phyloP scores from a whole-genome alignment of 1,140 invertebrate species.

The Drosophila elegans region DNA sequence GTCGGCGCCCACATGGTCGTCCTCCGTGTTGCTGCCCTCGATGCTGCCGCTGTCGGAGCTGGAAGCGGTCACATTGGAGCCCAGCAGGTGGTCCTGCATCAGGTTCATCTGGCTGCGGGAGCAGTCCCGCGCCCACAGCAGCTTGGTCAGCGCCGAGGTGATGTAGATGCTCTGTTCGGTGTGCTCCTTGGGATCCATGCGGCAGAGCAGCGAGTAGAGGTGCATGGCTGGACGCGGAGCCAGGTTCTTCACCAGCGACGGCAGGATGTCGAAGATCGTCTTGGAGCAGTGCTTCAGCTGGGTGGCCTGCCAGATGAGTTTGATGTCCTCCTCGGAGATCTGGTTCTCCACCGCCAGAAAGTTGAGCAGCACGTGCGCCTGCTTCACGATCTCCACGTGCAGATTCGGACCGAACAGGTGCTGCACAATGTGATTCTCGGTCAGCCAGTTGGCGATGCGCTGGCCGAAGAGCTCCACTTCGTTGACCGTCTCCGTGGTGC shows the following conservation, averaged over 20 bases:
- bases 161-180: conserved; percentile 96
- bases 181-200: conserved; percentile 94
- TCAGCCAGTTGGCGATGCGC: conserved; percentile 94
- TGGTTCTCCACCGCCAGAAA: conserved; percentile 96
- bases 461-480: conserved; percentile 94
- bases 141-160: conserved; percentile 94
- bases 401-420: conserved; percentile 98
- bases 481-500: conserved; percentile 93
- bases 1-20: conserved; percentile 87
- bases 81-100: conserved; percentile 85
- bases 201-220: conserved; percentile 93
- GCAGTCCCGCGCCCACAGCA: conserved; percentile 93
- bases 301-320: conserved; percentile 96
- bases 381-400: conserved; percentile 97
- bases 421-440: conserved; percentile 95
- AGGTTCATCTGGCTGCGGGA: conserved; percentile 86
- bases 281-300: conserved; percentile 97
- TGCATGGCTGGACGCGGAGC: conserved; percentile 94
- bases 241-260: conserved; percentile 95
- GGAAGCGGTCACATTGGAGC: conserved; percentile 86
- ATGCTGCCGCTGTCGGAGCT: conserved; percentile 90
- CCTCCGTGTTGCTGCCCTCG: conserved; percentile 92
- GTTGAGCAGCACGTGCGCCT: conserved; percentile 96
- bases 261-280: conserved; percentile 95
- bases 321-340: conserved; percentile 95